Percentiles rank a stretch among this genome's conserved stretches.
Conservation (phyloP, 2,113 vertebrate genomes). For the Chaetura pelagica region DNA sequence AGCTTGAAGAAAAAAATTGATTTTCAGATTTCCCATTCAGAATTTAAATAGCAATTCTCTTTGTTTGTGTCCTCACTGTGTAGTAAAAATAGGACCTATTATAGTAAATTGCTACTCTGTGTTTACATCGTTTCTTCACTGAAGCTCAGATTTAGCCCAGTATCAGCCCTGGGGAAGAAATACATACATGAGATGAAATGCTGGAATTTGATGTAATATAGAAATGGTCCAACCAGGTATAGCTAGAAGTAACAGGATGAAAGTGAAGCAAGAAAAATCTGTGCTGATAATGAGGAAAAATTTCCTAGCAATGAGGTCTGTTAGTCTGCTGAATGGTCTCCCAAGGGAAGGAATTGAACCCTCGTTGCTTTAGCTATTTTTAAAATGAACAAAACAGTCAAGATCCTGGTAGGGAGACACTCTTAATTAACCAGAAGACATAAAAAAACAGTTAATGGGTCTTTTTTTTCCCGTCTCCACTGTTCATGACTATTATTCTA, state of each 20-base stretch:
- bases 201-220: constrained; percentile 17
- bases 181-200: neutral
- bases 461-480: constrained; percentile 20
- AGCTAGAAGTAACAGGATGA: constrained; percentile 3
- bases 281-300: constrained; percentile 52
- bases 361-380: constrained; percentile 49
- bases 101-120: neutral
- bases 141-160: neutral
- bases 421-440: constrained; percentile 59
- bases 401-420: constrained; percentile 33
- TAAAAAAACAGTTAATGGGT: constrained; percentile 24
- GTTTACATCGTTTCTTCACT: constrained; percentile 22
- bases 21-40: constrained; percentile 23
- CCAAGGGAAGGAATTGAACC: neutral
- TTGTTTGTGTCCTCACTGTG: neutral
- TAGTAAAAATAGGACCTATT: constrained; percentile 10
- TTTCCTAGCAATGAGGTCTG: constrained; percentile 22
- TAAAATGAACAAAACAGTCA: constrained; percentile 51
- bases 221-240: constrained; percentile 1
- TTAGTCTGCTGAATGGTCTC: constrained; percentile 14
- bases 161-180: constrained; percentile 8
- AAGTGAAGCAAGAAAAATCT: constrained; percentile 39
- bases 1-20: neutral
- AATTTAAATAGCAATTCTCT: constrained; percentile 38
- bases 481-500: constrained; percentile 26